Evolutionary conservation across 2,888 invertebrate species (phyloP), one percentile per base, ranked within the genome.

Genomic region (Digitonthophagus gazella): DNA sequence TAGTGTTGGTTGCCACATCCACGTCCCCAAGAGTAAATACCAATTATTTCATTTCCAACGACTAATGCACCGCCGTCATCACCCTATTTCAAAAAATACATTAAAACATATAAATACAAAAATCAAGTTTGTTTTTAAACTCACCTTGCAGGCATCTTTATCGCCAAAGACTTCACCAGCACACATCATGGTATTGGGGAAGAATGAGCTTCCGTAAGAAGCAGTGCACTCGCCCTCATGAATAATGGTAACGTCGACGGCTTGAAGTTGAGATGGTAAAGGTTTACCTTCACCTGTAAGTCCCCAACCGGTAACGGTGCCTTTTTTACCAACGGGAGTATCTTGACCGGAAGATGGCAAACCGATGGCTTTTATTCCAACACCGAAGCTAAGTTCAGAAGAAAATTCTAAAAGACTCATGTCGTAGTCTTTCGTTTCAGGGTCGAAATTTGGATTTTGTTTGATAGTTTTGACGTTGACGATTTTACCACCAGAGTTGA

Each of bases 131-230:
- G 11, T 8, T 22, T 4, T 22, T 4, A 22, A 22, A 4, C 28
- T 44, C 11, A 73, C 73, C 55, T 70, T 67, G 66, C 72, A 76
- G 63, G 72, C 67, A 64, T 71, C 74, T 57, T 67, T 71, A 3
- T 72, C 72, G 61, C 73, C 72, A 61, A 44, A 70, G 11, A 19
- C 5, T 8, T 70, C 68, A 15, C 86, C 86, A 0, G 87, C 87
- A 67, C 87, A 87, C 75, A 87, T 84, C 87, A 87, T 87, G 15
- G 83, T 82, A 0, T 78, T 74, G 0, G 85, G 85, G 15, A 79
- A 73, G 4, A 67, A 58, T 15, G 64, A 67, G 11, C 15, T n/a
- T 44, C 65, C 66, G 19, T 72, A 70, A 20, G 66, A 69, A 56
- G 2, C 14, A 3, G 15, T 55, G 55, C 77, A 77, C 56, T 71